Evolutionary conservation across 1,140 invertebrate species (phyloP).

Genomic region (Venturia canescens): DNA sequence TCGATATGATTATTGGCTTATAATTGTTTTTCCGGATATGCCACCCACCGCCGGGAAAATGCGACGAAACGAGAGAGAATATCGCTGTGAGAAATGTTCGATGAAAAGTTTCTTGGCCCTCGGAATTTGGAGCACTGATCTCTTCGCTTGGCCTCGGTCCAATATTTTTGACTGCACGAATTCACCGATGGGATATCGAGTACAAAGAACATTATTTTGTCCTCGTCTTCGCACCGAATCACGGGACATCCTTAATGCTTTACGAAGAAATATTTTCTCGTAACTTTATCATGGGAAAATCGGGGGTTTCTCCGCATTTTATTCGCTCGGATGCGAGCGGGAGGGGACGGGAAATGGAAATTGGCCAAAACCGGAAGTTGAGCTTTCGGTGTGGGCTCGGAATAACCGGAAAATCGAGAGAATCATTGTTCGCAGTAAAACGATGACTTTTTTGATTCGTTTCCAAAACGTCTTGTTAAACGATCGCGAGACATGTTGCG

Average conservation of each 20-base stretch:
- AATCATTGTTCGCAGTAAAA: constrained; percentile 3
- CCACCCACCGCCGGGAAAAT: background rate
- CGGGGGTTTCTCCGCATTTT: background rate
- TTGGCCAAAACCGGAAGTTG: too few relatives aligned
- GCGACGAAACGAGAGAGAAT: background rate
- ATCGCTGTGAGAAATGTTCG: background rate
- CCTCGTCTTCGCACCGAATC: background rate
- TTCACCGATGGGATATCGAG: constrained; percentile 11
- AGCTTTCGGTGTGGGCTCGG: too few relatives aligned
- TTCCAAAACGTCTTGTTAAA: constrained; percentile 25
- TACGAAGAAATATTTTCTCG: background rate
- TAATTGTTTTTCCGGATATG: background rate
- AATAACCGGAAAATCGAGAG: background rate
- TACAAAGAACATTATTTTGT: background rate
- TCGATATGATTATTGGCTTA: background rate
- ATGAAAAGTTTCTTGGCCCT: background rate
- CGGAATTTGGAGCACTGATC: background rate
- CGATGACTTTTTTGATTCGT: background rate
- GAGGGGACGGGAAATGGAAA: too few relatives aligned
- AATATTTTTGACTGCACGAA: constrained; percentile 3
- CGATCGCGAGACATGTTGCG: background rate
- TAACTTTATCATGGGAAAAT: background rate
- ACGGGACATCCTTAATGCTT: background rate
- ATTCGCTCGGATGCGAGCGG: too few relatives aligned
- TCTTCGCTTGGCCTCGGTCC: background rate